A percentile compares a stretch with the other conserved stretches of the same genome.
phyloP scores from a whole-genome alignment of 2,113 vertebrate genomes.

The Phodopus roborovskii region DNA sequence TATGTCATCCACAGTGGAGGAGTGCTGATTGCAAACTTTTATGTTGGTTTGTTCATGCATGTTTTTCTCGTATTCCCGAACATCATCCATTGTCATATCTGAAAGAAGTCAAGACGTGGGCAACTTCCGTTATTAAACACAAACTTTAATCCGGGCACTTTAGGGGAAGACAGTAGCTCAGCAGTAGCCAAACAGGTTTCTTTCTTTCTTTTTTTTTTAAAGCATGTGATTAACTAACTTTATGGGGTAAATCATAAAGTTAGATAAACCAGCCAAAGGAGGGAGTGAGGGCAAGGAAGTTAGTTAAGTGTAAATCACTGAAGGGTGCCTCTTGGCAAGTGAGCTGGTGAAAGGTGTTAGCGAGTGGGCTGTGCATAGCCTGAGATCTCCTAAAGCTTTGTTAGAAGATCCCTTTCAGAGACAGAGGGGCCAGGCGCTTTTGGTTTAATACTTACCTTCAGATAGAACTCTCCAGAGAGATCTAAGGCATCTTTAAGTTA shows the following conservation, averaged over 20 bases:
- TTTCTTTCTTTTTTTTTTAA: not conserved
- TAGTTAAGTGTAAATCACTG: conserved; percentile 82
- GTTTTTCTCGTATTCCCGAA: conserved; percentile 98
- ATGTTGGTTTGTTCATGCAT: conserved; percentile 99
- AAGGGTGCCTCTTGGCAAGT: conserved; percentile 68
- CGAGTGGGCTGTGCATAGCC: conserved; percentile 75
- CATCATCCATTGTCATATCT: conserved; percentile 99
- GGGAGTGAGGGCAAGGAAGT: conserved; percentile 77
- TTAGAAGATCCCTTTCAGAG: conserved; percentile 87
- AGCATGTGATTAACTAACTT: conserved; percentile 86
- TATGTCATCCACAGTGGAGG: conserved; percentile 96
- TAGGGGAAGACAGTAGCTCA: conserved; percentile 79
- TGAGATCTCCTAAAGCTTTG: conserved; percentile 86
- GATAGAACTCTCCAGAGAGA: conserved; percentile 67
- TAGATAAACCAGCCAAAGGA: conserved; percentile 85
- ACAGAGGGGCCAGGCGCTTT: conserved; percentile 68
- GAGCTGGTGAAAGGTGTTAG: conserved; percentile 73
- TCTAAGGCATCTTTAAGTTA: conserved; percentile 58
- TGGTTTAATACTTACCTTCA: conserved; percentile 85
- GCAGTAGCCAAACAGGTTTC: conserved; percentile 83
- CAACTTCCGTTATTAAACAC: conserved; percentile 86
- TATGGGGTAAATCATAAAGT: conserved; percentile 87
- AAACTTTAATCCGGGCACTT: conserved; percentile 80
- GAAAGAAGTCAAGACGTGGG: conserved; percentile 94
- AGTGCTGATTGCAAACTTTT: conserved; percentile 98